These are phyloP conservation scores for Cynopterus brachyotis DNA, from an alignment of 2,113 vertebrate species.

Conservation along the genomic window DNA sequence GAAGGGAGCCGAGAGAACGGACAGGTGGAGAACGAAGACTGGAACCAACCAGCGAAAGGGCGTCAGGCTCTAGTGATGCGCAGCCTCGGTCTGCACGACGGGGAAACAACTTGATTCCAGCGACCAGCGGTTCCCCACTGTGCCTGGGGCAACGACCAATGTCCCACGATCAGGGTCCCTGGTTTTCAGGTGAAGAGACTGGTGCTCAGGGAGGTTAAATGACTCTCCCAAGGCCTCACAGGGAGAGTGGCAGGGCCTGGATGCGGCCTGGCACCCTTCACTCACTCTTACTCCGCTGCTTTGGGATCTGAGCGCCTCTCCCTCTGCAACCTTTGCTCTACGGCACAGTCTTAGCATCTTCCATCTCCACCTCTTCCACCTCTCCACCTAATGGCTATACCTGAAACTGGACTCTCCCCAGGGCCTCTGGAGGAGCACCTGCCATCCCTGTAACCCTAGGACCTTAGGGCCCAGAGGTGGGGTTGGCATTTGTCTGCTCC, in stretches of 20 bases:
- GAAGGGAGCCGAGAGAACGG: neutral
- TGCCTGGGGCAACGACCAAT: rapidly evolving
- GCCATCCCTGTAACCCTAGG: no score
- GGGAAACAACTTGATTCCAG: neutral
- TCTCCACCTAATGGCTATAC: neutral
- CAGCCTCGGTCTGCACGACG: neutral
- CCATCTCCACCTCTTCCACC: neutral
- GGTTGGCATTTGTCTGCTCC: rapidly evolving
- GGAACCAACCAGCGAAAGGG: neutral
- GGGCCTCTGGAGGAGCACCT: no score
- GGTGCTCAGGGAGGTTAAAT: neutral
- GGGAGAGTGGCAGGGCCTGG: rapidly evolving
- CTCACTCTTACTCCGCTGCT: rapidly evolving
- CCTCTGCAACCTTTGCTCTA: neutral
- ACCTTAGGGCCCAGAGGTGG: neutral
- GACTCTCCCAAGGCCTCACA: neutral
- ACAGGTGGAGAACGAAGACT: rapidly evolving
- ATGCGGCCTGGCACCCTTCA: rapidly evolving
- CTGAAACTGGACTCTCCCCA: neutral
- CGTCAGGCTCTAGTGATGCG: neutral
- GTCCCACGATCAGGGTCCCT: no score
- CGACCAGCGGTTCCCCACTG: rapidly evolving
- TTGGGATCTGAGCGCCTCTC: no score
- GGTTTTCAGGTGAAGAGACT: neutral
- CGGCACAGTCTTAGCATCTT: neutral